A percentile compares a stretch with the other conserved stretches of the same genome.
Conservation (phyloP, 2,797 vertebrate genomes). For the Calcarius lapponicus region DNA sequence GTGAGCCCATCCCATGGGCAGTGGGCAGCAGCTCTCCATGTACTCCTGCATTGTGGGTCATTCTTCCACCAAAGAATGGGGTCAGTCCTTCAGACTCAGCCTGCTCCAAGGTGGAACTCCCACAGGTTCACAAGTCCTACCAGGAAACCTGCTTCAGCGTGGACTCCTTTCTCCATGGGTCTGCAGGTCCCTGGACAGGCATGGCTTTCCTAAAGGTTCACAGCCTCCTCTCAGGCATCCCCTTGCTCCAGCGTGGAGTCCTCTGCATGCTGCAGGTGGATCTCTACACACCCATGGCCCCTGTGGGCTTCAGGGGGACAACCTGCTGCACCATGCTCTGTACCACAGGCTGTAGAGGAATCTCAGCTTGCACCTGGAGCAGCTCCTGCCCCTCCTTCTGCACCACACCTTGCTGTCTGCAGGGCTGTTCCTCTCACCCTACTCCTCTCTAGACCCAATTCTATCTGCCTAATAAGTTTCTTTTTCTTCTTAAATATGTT, state of each 20-base stretch:
- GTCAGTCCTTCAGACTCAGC: neutral
- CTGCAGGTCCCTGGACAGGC: neutral
- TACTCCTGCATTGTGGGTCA: too few relatives aligned
- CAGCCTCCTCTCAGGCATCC: neutral
- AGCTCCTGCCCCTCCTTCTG: neutral
- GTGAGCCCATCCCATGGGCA: neutral
- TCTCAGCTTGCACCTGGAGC: neutral
- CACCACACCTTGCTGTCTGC: neutral
- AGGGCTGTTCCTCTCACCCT: neutral
- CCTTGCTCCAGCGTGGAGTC: neutral
- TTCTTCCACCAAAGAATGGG: neutral
- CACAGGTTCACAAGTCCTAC: neutral
- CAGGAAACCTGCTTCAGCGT: neutral
- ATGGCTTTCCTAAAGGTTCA: neutral
- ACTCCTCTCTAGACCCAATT: neutral
- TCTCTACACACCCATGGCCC: neutral
- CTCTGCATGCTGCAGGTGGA: neutral
- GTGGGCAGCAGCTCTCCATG: accelerated
- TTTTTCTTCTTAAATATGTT: neutral
- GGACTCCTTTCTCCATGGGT: neutral
- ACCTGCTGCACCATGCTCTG: neutral
- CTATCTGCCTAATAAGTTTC: neutral
- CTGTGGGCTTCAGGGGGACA: neutral
- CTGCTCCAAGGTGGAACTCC: neutral
- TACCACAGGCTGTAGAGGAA: neutral